Conservation (phyloP, 2,113 vertebrate genomes). For the Dendropsophus ebraccatus region DNA sequence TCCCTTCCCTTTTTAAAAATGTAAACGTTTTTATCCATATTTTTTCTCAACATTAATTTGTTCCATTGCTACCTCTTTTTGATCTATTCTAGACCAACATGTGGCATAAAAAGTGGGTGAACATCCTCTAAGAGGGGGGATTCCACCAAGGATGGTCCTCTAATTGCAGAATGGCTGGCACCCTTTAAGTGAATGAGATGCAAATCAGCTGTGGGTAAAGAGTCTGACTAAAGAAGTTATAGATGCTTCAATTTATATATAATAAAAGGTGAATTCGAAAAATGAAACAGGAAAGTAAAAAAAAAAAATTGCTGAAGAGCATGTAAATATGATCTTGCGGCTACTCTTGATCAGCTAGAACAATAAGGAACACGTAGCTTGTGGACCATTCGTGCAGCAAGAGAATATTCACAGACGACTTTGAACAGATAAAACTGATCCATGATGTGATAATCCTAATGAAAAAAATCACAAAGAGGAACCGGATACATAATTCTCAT, state of each 20-base stretch:
- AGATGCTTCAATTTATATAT: background rate
- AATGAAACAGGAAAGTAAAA: background rate
- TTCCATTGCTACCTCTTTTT: no score
- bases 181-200: background rate
- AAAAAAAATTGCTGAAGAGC: background rate
- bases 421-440: slow-evolving; percentile 38
- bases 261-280: background rate
- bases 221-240: background rate
- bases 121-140: no score
- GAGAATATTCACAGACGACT: slow-evolving; percentile 23
- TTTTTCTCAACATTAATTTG: no score
- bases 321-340: background rate
- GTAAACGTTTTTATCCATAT: no score
- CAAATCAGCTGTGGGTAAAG: background rate
- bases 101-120: no score
- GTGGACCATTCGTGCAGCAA: slow-evolving; percentile 1
- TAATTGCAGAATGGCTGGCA: background rate
- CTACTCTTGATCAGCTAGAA: background rate
- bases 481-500: slow-evolving; percentile 33
- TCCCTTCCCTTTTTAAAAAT: no score
- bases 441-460: slow-evolving; percentile 47
- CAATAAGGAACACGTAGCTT: background rate
- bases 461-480: slow-evolving; percentile 49
- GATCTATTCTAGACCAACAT: no score
- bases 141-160: no score